Evolutionary conservation across 2,888 invertebrate genomes (phyloP), one percentile per base, ranked within the genome.

Genomic region (Acrobasis suavella): DNA sequence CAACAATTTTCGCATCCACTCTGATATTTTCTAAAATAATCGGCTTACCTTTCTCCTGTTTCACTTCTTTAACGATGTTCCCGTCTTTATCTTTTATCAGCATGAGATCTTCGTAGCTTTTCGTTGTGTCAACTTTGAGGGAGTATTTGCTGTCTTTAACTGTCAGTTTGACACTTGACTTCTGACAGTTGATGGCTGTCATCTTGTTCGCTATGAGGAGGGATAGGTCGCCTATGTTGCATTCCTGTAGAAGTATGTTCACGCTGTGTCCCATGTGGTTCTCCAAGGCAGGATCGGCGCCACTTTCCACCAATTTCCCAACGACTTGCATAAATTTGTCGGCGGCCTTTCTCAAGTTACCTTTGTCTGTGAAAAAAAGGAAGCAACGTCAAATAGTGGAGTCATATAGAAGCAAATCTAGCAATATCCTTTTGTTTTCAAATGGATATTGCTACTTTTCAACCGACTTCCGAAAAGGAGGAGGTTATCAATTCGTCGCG

Each of bases 241-340:
- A 79, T 58, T 94, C 93, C 9, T 83, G 80, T 0, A 93, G 77
- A 0, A 93, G 76, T 0, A 82, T 78, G 60, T 89, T 89, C 0
- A 93, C 88, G 51, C 81, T 91, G 0, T 80, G 78, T 0, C 93
- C 93, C 0, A 85, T 83, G 59, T 87, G 83, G 65, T 93, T 93
- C 2, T 85, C 79, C n/a, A 88, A 74, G 63, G 75, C 72, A 0
- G 93, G 89, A 38, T 93, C 85, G 0, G 93, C 93, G 6, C 87
- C 86, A 50, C 83, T 65, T n/a, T 86, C 78, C 0, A 93, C 65
- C 1, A 94, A 65, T 0, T 80, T 66, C 60, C 86, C 83, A n/a
- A 93, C 85, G 12, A 93, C 90, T 50, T 83, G 80, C 10, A 76
- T 59, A 59, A 73, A 91, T 6, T 86, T 73, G 0, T 82, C 82